phyloP scores from a whole-genome alignment of 2,888 invertebrate species.

The Drosophila peninsularis region DNA sequence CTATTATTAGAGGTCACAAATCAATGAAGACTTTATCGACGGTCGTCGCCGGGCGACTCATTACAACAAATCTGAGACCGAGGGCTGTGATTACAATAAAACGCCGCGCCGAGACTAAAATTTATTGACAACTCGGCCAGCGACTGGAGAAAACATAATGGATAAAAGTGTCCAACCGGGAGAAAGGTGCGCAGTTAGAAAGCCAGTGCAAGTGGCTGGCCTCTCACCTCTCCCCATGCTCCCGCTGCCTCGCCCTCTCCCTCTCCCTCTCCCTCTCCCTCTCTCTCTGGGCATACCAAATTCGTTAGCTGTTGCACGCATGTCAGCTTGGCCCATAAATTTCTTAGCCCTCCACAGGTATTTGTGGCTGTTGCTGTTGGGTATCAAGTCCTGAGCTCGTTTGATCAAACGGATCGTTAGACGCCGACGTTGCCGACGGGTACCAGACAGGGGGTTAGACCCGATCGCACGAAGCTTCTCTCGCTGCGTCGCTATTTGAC shows the following conservation, averaged over 20 bases:
- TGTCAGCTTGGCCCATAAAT: slow-evolving; percentile 68
- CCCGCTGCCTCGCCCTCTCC: not conserved
- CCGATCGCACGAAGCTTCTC: slow-evolving; percentile 21
- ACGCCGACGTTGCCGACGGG: slow-evolving; percentile 68
- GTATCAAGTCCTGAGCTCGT: slow-evolving; percentile 37
- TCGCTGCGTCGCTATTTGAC: slow-evolving; percentile 43
- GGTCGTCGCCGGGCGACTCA: slow-evolving; percentile 58
- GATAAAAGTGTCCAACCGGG: slow-evolving; percentile 77
- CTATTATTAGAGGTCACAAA: slow-evolving; percentile 82
- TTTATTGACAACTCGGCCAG: slow-evolving; percentile 70
- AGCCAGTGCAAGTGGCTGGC: slow-evolving; percentile 42
- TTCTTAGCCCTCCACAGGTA: slow-evolving; percentile 44
- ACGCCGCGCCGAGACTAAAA: slow-evolving; percentile 68
- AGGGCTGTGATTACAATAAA: slow-evolving; percentile 68
- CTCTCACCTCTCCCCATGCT: slow-evolving; percentile 9
- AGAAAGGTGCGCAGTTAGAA: slow-evolving; percentile 65
- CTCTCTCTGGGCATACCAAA: slow-evolving; percentile 36
- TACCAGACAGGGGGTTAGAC: slow-evolving; percentile 32
- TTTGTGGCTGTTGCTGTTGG: slow-evolving; percentile 13
- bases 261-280: not conserved
- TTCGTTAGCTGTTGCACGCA: slow-evolving; percentile 55
- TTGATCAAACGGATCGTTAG: slow-evolving; percentile 76
- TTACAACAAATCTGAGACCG: slow-evolving; percentile 63
- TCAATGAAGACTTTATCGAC: slow-evolving; percentile 81
- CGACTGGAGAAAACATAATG: slow-evolving; percentile 64